Evolutionary conservation across 2,113 vertebrate genomes (phyloP).

Genomic region (Fulica atra): DNA sequence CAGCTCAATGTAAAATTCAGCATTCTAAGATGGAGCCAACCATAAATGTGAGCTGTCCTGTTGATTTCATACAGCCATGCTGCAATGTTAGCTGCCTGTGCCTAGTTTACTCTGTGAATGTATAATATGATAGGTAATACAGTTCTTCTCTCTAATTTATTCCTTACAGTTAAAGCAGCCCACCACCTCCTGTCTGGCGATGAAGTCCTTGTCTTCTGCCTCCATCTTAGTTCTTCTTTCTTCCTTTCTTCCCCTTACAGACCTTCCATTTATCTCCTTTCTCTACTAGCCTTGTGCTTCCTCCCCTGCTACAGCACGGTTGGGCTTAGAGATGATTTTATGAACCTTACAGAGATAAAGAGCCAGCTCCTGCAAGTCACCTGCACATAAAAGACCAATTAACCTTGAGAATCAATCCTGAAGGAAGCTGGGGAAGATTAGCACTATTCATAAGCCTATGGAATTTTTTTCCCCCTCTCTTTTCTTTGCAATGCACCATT

Average conservation of each 20-base stretch:
- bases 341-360: conserved; percentile 14
- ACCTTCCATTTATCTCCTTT: background rate
- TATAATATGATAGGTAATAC: background rate
- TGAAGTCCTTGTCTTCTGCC: background rate
- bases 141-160: background rate
- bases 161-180: background rate
- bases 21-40: background rate
- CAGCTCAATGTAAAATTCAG: background rate
- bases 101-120: background rate
- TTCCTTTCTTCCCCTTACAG: background rate
- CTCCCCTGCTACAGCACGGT: background rate
- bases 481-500: background rate
- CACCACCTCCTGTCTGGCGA: background rate
- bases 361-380: background rate
- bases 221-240: background rate
- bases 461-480: background rate
- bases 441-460: background rate
- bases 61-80: background rate
- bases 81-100: background rate
- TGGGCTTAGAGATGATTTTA: background rate
- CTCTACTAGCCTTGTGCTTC: background rate
- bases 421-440: background rate
- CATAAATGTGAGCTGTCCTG: background rate
- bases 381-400: conserved; percentile 39
- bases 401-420: conserved; percentile 17